Base-by-base conservation (phyloP, 2,888 invertebrate species). In the Limenitis camilla region DNA sequence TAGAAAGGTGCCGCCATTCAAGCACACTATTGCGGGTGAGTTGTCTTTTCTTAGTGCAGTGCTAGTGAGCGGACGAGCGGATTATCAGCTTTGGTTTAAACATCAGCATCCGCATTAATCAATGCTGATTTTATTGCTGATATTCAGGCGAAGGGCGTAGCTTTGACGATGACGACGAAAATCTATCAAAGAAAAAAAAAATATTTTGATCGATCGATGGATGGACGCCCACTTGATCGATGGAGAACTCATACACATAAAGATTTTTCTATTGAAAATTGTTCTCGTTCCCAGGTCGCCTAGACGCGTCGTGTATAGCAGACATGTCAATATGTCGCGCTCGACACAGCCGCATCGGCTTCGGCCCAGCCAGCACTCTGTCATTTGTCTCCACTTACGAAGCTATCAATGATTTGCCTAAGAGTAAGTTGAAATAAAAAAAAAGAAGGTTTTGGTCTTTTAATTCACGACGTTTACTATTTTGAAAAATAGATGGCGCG, bases 331-430 rank as follows among this genome's bases (percentile, higher is more conserved):
- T 92, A 6, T 84, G 89, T 43, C 89, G 90, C 61, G 91, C 92
- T 29, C 88, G 92, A 0, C 90, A 92, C 55, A 91, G 91, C 56
- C 91, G 93, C 67, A 90, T 92, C 0, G 93, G 94, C 1, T 96
- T 96, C 92, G 92, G 92, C 0, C 91, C 92, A 0, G 89, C 90
- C 9, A 89, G 90, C 0, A 72, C 92, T 0, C 73, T 91, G 6
- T 89, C 89, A 5, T 85, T 86, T 52, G 74, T 81, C 35, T 89
- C 91, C 0, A 69, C 72, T 0, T 76, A 75, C 44, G 74, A 82
- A 55, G 65, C 82, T 0, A 60, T 84, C 40, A 67, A 71, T 1
- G 72, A 81, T 1, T 70, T 85, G 55, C 78, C 88, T 0, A 68
- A 69, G 4, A 69, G 85, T 81, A 52, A 81, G 67, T 79, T 19